Evolutionary conservation across 1,140 invertebrate genomes (phyloP).

Genomic region (Cardiocondyla obscurior): DNA sequence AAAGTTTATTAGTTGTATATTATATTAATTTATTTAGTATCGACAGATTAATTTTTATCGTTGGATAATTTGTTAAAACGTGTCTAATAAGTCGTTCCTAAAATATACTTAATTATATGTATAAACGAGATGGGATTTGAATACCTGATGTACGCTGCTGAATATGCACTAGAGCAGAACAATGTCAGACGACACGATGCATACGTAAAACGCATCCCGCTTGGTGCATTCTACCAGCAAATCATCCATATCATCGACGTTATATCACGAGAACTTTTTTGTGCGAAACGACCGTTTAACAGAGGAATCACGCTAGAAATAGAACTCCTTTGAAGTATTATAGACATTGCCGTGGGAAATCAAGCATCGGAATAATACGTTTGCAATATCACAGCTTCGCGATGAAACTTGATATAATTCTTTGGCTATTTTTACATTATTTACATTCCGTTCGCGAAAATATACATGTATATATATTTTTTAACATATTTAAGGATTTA

Average conservation of each 20-base stretch:
- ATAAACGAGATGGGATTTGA: slow-evolving; percentile 16
- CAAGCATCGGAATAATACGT: slow-evolving; percentile 28
- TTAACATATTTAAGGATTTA: not conserved
- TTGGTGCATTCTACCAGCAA: not conserved
- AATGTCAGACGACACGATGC: slow-evolving; percentile 30
- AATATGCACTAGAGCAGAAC: slow-evolving; percentile 48
- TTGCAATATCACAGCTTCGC: slow-evolving; percentile 28
- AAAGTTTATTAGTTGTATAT: not conserved
- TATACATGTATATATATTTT: not conserved
- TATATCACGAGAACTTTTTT: slow-evolving; percentile 16
- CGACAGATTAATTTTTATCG: not conserved
- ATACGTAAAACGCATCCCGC: slow-evolving; percentile 29
- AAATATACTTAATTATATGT: slow-evolving; percentile 18
- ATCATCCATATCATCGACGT: slow-evolving; percentile 43
- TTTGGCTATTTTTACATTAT: slow-evolving; percentile 30
- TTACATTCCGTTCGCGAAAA: slow-evolving; percentile 15
- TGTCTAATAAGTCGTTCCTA: not conserved
- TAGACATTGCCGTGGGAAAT: slow-evolving; percentile 13
- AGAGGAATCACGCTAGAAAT: not conserved
- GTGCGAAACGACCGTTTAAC: not conserved
- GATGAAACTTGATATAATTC: not conserved
- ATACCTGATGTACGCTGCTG: slow-evolving; percentile 15
- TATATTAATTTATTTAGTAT: not conserved
- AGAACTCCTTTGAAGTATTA: slow-evolving; percentile 38
- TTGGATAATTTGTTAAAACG: not conserved